These are phyloP conservation scores for Alauda arvensis DNA, from an alignment of 2,797 vertebrate species.

Conservation along the genomic window DNA sequence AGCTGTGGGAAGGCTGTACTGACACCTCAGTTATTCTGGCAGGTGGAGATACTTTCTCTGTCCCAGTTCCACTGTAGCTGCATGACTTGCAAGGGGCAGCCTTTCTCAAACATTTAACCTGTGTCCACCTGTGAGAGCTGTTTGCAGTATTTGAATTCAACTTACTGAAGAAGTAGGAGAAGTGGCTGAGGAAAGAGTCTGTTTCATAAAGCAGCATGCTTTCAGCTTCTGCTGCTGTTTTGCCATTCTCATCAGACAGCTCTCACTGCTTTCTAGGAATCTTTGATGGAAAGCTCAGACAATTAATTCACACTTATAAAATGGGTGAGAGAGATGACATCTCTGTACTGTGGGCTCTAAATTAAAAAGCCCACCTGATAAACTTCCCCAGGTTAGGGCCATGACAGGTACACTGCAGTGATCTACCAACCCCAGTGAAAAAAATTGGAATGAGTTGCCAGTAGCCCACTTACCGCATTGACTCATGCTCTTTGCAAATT, in stretches of 20 bases:
- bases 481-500: not conserved
- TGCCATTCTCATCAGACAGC: not conserved
- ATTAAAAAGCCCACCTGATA: not conserved
- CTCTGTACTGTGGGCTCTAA: not conserved
- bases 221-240: not conserved
- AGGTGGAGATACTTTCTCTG: not conserved
- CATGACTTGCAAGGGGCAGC: not conserved
- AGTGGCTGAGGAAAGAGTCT: not conserved
- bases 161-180: not conserved
- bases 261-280: not conserved
- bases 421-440: not conserved
- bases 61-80: fast-evolving
- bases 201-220: not conserved
- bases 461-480: not conserved
- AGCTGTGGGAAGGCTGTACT: not conserved
- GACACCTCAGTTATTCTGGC: not conserved
- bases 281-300: not conserved
- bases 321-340: not conserved
- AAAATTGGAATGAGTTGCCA: not conserved
- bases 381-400: not conserved
- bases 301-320: not conserved
- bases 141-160: not conserved
- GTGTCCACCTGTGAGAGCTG: not conserved
- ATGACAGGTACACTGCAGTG: not conserved
- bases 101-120: not conserved